phyloP scores from a whole-genome alignment of 2,797 vertebrate genomes.

The Hydrolagus colliei region DNA sequence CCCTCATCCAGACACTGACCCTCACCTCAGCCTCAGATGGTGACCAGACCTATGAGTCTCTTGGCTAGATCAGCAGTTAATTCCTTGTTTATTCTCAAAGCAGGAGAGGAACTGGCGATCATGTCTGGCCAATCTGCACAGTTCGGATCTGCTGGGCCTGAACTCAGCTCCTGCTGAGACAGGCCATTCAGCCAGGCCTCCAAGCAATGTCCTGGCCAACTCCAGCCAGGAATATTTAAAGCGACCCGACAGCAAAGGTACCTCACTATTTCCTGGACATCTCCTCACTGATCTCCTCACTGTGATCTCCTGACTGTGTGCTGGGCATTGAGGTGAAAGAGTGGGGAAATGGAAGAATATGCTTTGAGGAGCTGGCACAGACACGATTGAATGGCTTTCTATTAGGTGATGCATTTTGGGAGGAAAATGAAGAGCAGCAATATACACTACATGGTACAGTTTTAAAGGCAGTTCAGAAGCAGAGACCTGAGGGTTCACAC shows the following conservation, averaged over 20 bases:
- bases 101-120: constrained; percentile 74
- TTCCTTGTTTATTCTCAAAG: background rate
- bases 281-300: too few species aligned
- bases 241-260: constrained; percentile 24
- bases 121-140: constrained; percentile 72
- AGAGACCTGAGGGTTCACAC: too few species aligned
- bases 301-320: too few species aligned
- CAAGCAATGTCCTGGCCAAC: background rate
- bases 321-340: too few species aligned
- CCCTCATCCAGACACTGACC: too few species aligned
- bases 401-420: background rate
- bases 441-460: background rate
- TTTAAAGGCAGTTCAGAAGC: too few species aligned
- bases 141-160: constrained; percentile 72
- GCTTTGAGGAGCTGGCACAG: too few species aligned
- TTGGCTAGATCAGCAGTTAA: background rate
- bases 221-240: background rate
- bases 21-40: background rate
- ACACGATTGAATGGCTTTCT: background rate
- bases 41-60: background rate
- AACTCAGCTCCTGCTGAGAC: constrained; percentile 45
- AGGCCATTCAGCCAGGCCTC: background rate
- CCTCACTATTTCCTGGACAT: background rate
- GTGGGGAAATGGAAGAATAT: background rate
- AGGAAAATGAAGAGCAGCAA: background rate